Evolutionary conservation across 2,113 vertebrate species (phyloP).

Genomic region (Willisornis vidua): DNA sequence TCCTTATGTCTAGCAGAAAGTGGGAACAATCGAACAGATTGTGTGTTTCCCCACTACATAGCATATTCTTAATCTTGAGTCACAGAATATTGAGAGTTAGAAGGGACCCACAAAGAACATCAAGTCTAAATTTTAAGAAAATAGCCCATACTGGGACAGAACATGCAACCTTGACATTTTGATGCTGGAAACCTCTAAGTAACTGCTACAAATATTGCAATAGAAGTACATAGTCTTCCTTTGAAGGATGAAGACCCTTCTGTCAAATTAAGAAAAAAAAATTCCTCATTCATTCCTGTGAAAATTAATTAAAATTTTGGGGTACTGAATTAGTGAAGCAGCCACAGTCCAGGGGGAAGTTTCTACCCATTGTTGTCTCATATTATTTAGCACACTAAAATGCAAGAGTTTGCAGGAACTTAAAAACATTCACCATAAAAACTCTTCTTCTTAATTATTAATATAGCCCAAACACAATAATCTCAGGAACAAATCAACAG

Average conservation of each 20-base stretch:
- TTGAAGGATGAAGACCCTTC: neutral
- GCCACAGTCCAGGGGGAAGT: neutral
- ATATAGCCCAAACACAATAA: neutral
- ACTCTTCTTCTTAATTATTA: neutral
- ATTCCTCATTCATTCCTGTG: neutral
- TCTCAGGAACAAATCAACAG: neutral
- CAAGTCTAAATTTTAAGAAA: neutral
- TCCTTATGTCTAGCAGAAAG: neutral
- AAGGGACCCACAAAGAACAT: neutral
- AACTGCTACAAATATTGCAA: neutral
- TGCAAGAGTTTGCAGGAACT: neutral
- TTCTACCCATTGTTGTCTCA: neutral
- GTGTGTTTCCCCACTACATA: neutral
- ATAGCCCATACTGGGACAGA: neutral
- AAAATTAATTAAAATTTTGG: conserved; percentile 13
- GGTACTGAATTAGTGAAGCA: neutral
- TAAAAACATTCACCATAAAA: neutral
- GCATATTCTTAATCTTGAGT: neutral
- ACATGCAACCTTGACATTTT: neutral
- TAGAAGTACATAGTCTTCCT: neutral
- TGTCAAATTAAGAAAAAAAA: neutral
- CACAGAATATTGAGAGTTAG: neutral
- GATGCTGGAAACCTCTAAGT: neutral
- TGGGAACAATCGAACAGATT: neutral
- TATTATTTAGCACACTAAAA: neutral